Evolutionary conservation across 2,888 invertebrate genomes (phyloP).

Genomic region (Julus scandinavius): DNA sequence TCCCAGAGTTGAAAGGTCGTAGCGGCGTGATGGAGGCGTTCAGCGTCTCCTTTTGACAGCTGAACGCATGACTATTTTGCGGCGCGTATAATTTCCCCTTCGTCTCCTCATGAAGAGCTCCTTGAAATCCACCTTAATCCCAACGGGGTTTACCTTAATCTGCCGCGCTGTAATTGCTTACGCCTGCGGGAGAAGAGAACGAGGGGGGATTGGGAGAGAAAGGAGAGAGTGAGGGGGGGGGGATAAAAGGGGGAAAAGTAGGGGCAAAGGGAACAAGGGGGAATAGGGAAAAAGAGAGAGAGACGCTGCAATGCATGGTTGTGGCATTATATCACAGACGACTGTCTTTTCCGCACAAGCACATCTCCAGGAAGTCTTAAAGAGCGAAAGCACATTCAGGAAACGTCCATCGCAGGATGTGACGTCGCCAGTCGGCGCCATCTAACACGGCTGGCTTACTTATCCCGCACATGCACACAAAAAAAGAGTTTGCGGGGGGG

Average conservation of each 20-base stretch:
- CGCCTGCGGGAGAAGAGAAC: conserved; percentile 26
- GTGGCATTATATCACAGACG: background rate
- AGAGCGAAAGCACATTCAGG: conserved; percentile 33
- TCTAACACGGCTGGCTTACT: background rate
- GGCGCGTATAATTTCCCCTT: conserved; percentile 41
- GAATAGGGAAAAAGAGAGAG: conserved; percentile 28
- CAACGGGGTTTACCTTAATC: conserved; percentile 38
- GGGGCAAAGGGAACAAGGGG: background rate
- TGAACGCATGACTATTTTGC: conserved; percentile 40
- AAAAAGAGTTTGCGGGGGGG: no score
- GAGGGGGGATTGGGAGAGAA: background rate
- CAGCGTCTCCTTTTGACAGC: background rate
- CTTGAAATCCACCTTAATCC: conserved; percentile 42
- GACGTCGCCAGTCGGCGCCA: conserved; percentile 21
- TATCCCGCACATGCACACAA: background rate
- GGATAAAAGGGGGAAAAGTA: background rate
- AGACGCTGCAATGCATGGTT: background rate
- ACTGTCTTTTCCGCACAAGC: conserved; percentile 37
- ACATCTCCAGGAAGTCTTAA: conserved; percentile 29
- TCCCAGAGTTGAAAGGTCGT: background rate
- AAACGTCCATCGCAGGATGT: conserved; percentile 15
- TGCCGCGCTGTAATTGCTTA: conserved; percentile 35
- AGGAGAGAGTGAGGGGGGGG: background rate
- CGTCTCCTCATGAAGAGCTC: conserved; percentile 42
- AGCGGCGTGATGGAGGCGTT: conserved; percentile 17